These are phyloP conservation scores for Drosophila punjabiensis DNA, from an alignment of 1,140 invertebrate genomes.

Conservation along the genomic window DNA sequence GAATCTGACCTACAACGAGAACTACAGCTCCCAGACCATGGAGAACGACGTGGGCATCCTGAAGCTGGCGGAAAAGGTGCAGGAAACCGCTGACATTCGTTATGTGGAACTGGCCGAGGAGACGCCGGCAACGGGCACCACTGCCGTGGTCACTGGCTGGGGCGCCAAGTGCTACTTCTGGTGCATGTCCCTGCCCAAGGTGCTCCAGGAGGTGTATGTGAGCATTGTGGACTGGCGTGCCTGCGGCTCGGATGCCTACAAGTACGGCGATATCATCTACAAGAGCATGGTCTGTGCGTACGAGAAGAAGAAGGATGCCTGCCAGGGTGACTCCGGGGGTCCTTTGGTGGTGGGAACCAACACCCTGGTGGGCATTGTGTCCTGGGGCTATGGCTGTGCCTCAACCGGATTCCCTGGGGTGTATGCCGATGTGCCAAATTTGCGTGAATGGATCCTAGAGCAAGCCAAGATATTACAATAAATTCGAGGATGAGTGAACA, in stretches of 20 bases:
- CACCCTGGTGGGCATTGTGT: conserved; percentile 87
- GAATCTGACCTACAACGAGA: conserved; percentile 22
- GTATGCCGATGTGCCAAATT: conserved; percentile 87
- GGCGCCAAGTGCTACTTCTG: conserved; percentile 41
- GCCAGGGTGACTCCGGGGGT: conserved; percentile 86
- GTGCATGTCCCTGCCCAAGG: conserved; percentile 30
- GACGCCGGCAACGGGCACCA: conserved; percentile 43
- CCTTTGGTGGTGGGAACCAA: conserved; percentile 78
- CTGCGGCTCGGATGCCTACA: conserved; percentile 30
- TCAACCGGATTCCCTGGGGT: conserved; percentile 88
- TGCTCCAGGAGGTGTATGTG: conserved; percentile 23
- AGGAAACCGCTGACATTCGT: conserved; percentile 24
- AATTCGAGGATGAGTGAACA: conserved; percentile 4
- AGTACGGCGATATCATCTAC: conserved; percentile 82
- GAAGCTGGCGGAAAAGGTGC: conserved; percentile 43
- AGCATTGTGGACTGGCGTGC: conserved; percentile 23
- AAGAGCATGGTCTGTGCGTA: conserved; percentile 87
- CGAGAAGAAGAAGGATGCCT: conserved; percentile 86
- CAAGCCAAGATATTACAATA: not conserved
- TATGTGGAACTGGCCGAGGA: conserved; percentile 42
- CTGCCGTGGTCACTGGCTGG: conserved; percentile 62
- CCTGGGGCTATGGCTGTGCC: conserved; percentile 90
- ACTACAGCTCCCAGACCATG: conserved; percentile 34
- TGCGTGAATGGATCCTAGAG: conserved; percentile 78
- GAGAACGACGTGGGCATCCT: conserved; percentile 77